Percentiles rank a stretch among this genome's conserved stretches.
Evolutionary conservation across 2,888 invertebrate genomes (phyloP).

Genomic region (Norana najaformis): DNA sequence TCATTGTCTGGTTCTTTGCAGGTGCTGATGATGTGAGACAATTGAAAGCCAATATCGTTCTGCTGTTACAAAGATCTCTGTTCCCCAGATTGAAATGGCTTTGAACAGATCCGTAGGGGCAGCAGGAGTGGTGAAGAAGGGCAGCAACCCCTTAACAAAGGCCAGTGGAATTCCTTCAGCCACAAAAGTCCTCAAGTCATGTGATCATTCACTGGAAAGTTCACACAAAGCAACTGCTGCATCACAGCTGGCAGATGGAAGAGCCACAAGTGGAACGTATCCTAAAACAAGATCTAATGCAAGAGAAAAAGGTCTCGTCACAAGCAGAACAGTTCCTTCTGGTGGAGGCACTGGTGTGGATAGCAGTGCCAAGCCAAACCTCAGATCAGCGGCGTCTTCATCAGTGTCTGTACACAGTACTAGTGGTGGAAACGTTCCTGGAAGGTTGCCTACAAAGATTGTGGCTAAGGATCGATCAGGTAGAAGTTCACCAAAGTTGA

Average conservation of each 20-base stretch:
- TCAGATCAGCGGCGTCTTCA: neutral
- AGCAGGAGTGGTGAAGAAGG: neutral
- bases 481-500: neutral
- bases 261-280: neutral
- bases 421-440: neutral
- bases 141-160: neutral
- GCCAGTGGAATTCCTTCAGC: neutral
- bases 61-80: neutral
- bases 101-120: constrained; percentile 14
- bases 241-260: neutral
- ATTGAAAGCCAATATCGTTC: neutral
- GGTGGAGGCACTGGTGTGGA: neutral
- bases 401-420: neutral
- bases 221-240: neutral
- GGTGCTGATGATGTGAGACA: neutral
- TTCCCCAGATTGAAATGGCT: constrained; percentile 6
- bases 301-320: neutral
- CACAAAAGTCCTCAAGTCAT: neutral
- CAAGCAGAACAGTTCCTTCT: neutral
- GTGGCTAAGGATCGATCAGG: neutral
- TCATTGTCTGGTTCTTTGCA: neutral
- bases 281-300: neutral
- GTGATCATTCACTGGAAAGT: neutral
- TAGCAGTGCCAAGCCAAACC: neutral
- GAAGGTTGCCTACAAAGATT: neutral